Evolutionary conservation across 92 coral and sea anemone genomes (phyloP).

Genomic region (Epizoanthus fatuus): DNA sequence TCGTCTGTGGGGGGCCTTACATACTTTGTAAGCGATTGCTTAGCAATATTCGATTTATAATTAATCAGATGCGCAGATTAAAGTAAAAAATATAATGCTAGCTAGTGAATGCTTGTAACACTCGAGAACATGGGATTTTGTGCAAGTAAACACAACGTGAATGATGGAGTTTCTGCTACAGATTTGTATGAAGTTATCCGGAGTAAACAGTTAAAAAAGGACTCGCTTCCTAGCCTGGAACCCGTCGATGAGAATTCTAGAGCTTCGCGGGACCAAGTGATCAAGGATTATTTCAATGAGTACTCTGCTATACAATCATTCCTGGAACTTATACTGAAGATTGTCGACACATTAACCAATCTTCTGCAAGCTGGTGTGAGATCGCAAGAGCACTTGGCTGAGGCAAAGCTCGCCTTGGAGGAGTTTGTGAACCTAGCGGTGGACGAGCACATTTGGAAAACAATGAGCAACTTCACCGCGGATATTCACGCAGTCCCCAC

Average conservation of each 20-base stretch:
- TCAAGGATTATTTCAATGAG: slow-evolving; percentile 14
- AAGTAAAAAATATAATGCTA: no score
- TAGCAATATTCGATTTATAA: no score
- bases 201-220: no score
- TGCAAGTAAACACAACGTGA: no score
- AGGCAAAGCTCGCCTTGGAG: slow-evolving; percentile 20
- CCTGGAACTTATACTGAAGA: slow-evolving; percentile 7
- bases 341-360: neutral
- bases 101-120: no score
- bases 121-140: no score
- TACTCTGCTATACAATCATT: slow-evolving; percentile 16
- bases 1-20: no score
- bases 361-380: neutral
- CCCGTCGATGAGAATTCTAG: neutral
- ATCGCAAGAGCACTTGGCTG: slow-evolving; percentile 1
- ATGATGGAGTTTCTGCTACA: no score
- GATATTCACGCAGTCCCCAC: slow-evolving; percentile 1
- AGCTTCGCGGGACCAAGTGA: slow-evolving; percentile 15
- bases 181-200: no score
- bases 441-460: neutral
- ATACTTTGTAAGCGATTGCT: no score
- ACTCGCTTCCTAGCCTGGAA: no score
- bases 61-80: no score
- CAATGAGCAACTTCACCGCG: slow-evolving; percentile 11
- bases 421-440: slow-evolving; percentile 19